These are phyloP conservation scores for Erebia aethiops DNA, from an alignment of 2,888 invertebrate genomes.

Conservation along the genomic window DNA sequence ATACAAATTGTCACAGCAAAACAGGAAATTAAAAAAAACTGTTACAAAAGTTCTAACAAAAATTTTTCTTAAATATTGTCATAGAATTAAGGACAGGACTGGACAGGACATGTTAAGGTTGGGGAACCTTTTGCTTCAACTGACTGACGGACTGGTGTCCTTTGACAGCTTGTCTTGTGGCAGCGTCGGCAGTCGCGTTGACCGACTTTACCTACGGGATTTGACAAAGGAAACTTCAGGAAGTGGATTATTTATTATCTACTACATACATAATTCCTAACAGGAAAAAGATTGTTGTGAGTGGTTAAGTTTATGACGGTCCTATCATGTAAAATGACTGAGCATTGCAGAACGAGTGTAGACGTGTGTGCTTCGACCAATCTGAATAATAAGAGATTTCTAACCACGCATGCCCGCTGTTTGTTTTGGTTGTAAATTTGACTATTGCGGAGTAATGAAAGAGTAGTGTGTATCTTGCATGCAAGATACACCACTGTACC, in stretches of 20 bases:
- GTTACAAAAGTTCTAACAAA: not conserved
- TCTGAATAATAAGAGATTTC: no score
- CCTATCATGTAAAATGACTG: no score
- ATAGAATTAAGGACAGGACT: slow-evolving; percentile 25
- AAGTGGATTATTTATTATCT: not conserved
- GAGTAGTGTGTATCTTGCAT: no score
- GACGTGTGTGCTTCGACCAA: no score
- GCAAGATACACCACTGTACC: no score
- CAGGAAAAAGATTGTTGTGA: no score
- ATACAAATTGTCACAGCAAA: not conserved
- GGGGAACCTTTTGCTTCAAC: slow-evolving; percentile 67
- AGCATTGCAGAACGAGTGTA: no score
- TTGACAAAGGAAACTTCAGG: slow-evolving; percentile 12
- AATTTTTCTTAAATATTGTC: slow-evolving; percentile 22
- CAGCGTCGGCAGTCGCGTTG: slow-evolving; percentile 34
- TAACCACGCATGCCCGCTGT: no score
- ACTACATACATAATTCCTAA: not conserved
- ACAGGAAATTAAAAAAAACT: not conserved
- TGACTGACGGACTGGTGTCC: slow-evolving; percentile 71
- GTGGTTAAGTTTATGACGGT: not conserved
- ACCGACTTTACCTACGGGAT: slow-evolving; percentile 36
- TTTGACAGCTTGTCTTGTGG: slow-evolving; percentile 64
- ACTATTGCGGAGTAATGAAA: no score
- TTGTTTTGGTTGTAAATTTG: no score
- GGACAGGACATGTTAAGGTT: slow-evolving; percentile 49